These are phyloP conservation scores for Triplophysa rosa DNA, from an alignment of 2,113 vertebrate species.

Conservation along the genomic window DNA sequence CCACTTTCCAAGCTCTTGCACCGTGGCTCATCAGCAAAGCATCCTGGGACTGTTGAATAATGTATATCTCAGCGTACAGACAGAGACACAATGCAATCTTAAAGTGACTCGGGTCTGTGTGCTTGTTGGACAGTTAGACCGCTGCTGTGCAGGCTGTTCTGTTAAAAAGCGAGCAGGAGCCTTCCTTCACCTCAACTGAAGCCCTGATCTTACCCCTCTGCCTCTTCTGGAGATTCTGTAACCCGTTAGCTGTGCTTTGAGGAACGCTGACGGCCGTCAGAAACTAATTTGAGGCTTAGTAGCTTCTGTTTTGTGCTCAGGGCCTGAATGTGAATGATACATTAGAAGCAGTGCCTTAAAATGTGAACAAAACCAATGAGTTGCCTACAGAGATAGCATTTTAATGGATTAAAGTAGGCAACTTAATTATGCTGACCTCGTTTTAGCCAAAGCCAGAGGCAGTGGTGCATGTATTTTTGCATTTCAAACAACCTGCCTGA, in stretches of 20 bases:
- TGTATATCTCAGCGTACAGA: conserved; percentile 44
- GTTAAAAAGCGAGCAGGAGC: conserved; percentile 30
- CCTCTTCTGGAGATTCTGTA: not conserved
- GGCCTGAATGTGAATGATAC: conserved; percentile 2
- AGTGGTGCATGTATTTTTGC: too few relatives aligned
- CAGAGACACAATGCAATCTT: conserved; percentile 50
- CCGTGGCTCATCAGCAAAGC: conserved; percentile 47
- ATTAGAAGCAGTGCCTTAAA: not conserved
- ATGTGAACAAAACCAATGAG: not conserved
- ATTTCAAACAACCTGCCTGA: too few relatives aligned
- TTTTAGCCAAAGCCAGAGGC: too few relatives aligned
- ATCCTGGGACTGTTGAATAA: conserved; percentile 52
- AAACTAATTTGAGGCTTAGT: not conserved
- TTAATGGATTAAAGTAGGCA: too few relatives aligned
- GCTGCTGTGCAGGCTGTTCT: conserved; percentile 27
- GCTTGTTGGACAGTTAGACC: conserved; percentile 41
- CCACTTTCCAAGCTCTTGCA: conserved; percentile 24
- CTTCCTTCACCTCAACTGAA: conserved; percentile 36
- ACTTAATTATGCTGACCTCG: too few relatives aligned
- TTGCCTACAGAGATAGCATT: too few relatives aligned
- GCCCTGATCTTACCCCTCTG: not conserved
- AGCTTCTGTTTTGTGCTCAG: not conserved
- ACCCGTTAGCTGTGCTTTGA: not conserved
- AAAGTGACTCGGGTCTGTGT: conserved; percentile 17
- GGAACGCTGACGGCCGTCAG: not conserved